A percentile compares a stretch with the other conserved stretches of the same genome.
These are phyloP conservation scores for Paramuricea clavata DNA, from an alignment of 92 coral and sea anemone genomes.

Conservation along the genomic window DNA sequence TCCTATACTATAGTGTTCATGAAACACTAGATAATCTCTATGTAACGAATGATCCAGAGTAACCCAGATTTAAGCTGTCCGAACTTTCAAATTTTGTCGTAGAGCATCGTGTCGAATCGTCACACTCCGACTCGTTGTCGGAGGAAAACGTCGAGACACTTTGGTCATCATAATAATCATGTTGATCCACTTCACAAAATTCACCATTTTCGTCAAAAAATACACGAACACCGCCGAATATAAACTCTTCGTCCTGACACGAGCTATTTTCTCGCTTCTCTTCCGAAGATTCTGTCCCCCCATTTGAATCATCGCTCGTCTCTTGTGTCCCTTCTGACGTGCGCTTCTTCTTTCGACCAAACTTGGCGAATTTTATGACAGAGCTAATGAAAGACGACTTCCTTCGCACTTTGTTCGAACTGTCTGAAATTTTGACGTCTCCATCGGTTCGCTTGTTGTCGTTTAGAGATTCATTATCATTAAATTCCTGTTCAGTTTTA, in stretches of 20 bases:
- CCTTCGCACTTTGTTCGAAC: not conserved
- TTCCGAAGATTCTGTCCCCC: constrained; percentile 23
- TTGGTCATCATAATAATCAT: constrained; percentile 4
- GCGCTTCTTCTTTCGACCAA: constrained; percentile 32
- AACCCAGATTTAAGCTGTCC: constrained; percentile 40
- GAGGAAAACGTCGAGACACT: not conserved
- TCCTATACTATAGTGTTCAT: no score
- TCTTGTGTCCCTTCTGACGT: not conserved
- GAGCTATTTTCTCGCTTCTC: not conserved
- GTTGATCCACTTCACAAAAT: constrained; percentile 12
- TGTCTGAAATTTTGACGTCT: not conserved
- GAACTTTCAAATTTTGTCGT: constrained; percentile 33
- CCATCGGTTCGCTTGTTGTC: not conserved
- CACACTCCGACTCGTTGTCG: constrained; percentile 24
- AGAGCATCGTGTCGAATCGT: not conserved
- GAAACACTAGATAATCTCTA: not conserved
- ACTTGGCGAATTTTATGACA: constrained; percentile 23
- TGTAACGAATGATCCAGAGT: constrained; percentile 40
- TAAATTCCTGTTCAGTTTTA: not conserved
- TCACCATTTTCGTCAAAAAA: constrained; percentile 45
- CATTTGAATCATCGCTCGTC: constrained; percentile 32
- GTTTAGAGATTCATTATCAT: not conserved
- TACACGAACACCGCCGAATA: constrained; percentile 50
- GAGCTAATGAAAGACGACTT: constrained; percentile 29
- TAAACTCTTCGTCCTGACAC: constrained; percentile 23